These are phyloP conservation scores for Agonopterix alstromeriana DNA, from an alignment of 2,888 invertebrate genomes.

Conservation along the genomic window DNA sequence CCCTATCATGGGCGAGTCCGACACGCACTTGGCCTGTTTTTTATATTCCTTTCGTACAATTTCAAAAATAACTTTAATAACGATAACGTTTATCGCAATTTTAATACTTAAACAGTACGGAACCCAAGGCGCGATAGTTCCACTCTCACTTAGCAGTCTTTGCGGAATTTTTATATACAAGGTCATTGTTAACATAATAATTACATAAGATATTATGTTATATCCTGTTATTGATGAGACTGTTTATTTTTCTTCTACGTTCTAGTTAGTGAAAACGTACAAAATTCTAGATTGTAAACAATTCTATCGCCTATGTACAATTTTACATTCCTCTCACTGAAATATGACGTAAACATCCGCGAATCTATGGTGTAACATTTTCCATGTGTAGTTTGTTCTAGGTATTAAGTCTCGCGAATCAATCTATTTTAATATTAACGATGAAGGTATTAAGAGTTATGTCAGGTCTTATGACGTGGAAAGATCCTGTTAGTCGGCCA, in stretches of 20 bases:
- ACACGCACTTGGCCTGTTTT: no score
- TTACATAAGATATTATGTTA: not conserved
- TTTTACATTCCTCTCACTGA: slow-evolving; percentile 15
- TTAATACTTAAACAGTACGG: no score
- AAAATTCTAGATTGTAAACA: slow-evolving; percentile 18
- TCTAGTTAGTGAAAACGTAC: slow-evolving; percentile 2
- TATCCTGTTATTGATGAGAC: not conserved
- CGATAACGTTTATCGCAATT: no score
- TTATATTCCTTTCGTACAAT: no score
- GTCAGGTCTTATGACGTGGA: no score
- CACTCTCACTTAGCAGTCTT: no score
- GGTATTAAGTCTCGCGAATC: no score
- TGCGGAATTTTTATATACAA: not conserved
- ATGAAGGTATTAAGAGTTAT: no score
- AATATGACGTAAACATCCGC: slow-evolving; percentile 48
- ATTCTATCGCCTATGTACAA: slow-evolving; percentile 17
- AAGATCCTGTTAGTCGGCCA: slow-evolving; percentile 40
- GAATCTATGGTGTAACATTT: slow-evolving; percentile 26
- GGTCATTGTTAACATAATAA: not conserved
- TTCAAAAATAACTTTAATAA: no score
- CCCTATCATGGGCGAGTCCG: no score
- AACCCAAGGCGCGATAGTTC: no score
- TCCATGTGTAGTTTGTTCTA: slow-evolving; percentile 23
- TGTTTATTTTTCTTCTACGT: not conserved
- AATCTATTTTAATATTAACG: no score